Evolutionary conservation across 2,797 vertebrate species (phyloP).

Genomic region (Danio jaintianensis): DNA sequence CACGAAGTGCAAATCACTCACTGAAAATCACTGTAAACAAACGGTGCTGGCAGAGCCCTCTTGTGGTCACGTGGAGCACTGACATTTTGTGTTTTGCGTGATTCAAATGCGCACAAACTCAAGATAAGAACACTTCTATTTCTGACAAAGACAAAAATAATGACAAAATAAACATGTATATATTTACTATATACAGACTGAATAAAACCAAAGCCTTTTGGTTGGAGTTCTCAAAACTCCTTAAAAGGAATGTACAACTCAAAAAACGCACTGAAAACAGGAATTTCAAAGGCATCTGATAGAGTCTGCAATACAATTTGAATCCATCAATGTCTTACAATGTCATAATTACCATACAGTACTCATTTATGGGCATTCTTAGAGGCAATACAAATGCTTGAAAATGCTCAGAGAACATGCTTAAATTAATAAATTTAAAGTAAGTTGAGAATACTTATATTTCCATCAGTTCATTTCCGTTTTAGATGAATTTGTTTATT

Average conservation of each 20-base stretch:
- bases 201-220: conserved; percentile 56
- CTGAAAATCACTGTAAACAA: not conserved
- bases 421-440: not conserved
- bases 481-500: not conserved
- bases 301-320: not conserved
- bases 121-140: conserved; percentile 46
- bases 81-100: not conserved
- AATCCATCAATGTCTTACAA: conserved; percentile 19
- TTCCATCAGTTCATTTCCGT: not conserved
- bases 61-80: conserved; percentile 15
- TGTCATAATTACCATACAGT: not conserved
- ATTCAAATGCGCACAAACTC: not conserved
- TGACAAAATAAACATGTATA: conserved; percentile 35
- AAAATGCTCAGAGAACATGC: not conserved
- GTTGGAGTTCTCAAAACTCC: conserved; percentile 52
- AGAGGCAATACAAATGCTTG: conserved; percentile 1
- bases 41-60: conserved; percentile 27
- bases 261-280: conserved; percentile 20
- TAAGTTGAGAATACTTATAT: not conserved
- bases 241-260: conserved; percentile 50
- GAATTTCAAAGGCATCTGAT: conserved; percentile 9
- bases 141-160: conserved; percentile 28
- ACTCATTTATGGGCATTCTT: not conserved
- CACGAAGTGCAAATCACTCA: too few relatives aligned
- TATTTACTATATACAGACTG: conserved; percentile 45